These are phyloP conservation scores for Microcebus griseorufus DNA, from an alignment of 2,113 vertebrate genomes.

Conservation along the genomic window DNA sequence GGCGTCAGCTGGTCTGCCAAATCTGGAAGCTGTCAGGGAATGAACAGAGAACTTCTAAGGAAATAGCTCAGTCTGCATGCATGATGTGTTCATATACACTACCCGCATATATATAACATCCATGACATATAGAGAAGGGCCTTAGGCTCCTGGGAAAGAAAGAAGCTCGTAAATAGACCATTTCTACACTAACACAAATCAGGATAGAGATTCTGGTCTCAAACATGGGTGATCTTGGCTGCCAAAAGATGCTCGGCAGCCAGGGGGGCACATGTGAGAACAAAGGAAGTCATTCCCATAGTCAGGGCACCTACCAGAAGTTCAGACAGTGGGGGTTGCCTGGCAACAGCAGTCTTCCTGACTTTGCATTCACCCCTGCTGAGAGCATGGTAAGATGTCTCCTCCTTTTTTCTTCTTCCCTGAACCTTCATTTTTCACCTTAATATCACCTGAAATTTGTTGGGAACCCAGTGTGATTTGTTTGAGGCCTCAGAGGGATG, in stretches of 20 bases:
- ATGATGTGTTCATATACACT: neutral
- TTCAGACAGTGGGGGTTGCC: no score
- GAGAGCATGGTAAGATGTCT: neutral
- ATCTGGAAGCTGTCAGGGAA: slow-evolving; percentile 14
- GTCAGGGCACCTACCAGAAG: neutral
- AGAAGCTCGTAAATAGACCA: neutral
- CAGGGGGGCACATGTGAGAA: neutral
- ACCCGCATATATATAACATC: neutral
- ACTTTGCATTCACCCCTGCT: neutral
- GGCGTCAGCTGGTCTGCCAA: slow-evolving; percentile 30
- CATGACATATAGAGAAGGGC: neutral
- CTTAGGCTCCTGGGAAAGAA: neutral
- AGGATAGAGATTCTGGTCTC: neutral
- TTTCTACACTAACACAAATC: neutral
- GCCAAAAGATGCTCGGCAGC: neutral
- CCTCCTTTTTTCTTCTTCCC: neutral
- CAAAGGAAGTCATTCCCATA: slow-evolving; percentile 23
- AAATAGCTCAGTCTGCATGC: neutral
- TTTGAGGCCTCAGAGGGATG: neutral
- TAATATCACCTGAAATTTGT: neutral
- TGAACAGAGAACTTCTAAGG: slow-evolving; percentile 10
- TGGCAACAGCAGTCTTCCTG: slow-evolving; percentile 32
- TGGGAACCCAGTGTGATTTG: neutral
- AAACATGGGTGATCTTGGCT: neutral
- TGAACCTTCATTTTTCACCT: neutral